Evolutionary conservation across 2,113 vertebrate species (phyloP), one percentile per base, ranked within the genome.

Genomic region (Lagopus leucura): DNA sequence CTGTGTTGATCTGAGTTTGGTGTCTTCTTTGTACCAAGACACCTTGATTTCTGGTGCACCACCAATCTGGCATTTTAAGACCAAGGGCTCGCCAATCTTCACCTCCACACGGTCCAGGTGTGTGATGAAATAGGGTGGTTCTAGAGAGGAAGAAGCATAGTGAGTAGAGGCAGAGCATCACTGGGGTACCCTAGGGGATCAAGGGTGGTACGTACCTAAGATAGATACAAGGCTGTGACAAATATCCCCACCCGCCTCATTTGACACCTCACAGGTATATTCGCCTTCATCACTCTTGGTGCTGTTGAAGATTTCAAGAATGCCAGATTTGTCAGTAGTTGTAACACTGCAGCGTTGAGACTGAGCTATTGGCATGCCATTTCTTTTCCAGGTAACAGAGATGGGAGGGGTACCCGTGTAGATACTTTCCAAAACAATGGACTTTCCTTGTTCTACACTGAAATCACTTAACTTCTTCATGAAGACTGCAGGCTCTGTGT

Each of bases 11-110:
- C 99, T 97, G 65, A 99, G 98, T 87, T 99, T 99, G 34, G 99
- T 99, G 76, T 99, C 99, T 4, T 98, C 99, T 97, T 99, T 99
- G 94, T 99, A 99, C 99, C 99, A 99, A 70, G 99, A 98, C 94
- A 99, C 98, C 93, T 98, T 99, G 88, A 99, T 99, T 97, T 99
- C 99, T 86, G 99, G 99, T 1, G 99, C 99, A 76, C 99, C 99
- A 3, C 97, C 98, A 30, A 99, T 98, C 95, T 99, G 98, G 90
- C 99, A 99, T 96, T 98, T 99, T 74, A 99, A 98, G 94, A 98
- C 97, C 88, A 98, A 96, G 20, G 98, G 98, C 58, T 99, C 98
- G 27, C 99, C 99, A 34, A 98, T 66, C 10, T 98, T 98, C 94
- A 99, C 99, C 87, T 99, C 99, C 97, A 99, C 96, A 27, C 98